Evolutionary conservation across 2,888 invertebrate genomes (phyloP).

Genomic region (Piscicola geometra): DNA sequence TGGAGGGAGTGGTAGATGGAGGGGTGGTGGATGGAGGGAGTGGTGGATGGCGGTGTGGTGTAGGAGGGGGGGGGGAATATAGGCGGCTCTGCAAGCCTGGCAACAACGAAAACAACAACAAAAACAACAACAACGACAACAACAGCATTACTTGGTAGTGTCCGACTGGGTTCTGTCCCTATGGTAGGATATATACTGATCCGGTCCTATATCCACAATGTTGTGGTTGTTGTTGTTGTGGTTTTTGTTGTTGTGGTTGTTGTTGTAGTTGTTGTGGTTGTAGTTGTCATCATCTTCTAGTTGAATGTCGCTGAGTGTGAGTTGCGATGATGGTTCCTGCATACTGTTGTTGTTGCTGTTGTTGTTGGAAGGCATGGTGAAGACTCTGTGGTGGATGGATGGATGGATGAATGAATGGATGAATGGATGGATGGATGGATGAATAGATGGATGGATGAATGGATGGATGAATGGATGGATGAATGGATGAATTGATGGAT

Average conservation of each 20-base stretch:
- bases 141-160: not conserved
- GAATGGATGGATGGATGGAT: too few species aligned
- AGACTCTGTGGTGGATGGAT: not conserved
- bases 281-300: not conserved
- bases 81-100: not conserved
- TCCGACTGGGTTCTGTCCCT: slow-evolving; percentile 20
- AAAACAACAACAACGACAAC: slow-evolving; percentile 9
- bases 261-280: not conserved
- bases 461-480: too few species aligned
- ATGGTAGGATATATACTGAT: slow-evolving; percentile 18
- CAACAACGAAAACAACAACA: slow-evolving; percentile 7
- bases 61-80: too few species aligned
- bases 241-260: slow-evolving; percentile 13
- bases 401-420: too few species aligned
- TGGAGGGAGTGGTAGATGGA: too few species aligned
- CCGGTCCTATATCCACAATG: slow-evolving; percentile 16
- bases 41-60: too few species aligned
- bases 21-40: too few species aligned
- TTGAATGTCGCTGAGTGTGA: not conserved
- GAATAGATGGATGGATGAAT: too few species aligned
- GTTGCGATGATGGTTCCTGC: not conserved
- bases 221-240: not conserved
- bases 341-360: not conserved
- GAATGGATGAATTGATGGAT: too few species aligned
- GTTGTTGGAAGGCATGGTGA: not conserved